Evolutionary conservation across 1,140 invertebrate species (phyloP).

Genomic region (Triops longicaudatus): DNA sequence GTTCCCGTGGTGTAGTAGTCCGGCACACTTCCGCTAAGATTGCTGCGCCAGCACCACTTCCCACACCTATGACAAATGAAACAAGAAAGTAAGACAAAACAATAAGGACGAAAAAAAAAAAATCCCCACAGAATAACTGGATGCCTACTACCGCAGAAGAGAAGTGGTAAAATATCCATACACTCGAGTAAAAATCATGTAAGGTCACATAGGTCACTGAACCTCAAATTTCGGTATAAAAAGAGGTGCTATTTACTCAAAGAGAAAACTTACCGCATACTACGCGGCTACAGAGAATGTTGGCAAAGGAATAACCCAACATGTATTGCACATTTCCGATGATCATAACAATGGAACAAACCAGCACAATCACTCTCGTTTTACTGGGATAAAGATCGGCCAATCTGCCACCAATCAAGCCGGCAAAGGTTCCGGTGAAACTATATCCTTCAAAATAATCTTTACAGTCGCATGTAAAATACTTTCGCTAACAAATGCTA

Average conservation of each 20-base stretch:
- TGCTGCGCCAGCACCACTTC: conserved; percentile 29
- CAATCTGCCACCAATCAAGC: conserved; percentile 33
- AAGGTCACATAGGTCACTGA: not conserved
- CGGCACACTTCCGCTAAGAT: conserved; percentile 28
- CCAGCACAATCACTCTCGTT: conserved; percentile 32
- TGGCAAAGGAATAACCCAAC: conserved; percentile 31
- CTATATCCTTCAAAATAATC: conserved; percentile 30
- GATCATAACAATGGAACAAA: conserved; percentile 31
- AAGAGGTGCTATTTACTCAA: not conserved
- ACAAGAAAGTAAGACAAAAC: no score
- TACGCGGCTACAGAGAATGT: conserved; percentile 31
- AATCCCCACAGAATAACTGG: not conserved
- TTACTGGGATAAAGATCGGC: conserved; percentile 32
- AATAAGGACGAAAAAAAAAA: not conserved
- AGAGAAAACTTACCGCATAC: conserved; percentile 31
- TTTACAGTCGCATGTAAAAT: not conserved
- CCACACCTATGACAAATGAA: no score
- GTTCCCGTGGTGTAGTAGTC: conserved; percentile 25
- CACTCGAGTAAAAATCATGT: no score
- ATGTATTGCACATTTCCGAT: conserved; percentile 33
- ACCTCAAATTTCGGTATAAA: not conserved
- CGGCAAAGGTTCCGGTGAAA: conserved; percentile 31
- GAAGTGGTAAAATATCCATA: no score
- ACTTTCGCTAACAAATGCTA: not conserved
- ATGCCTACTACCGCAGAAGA: no score